Conservation (phyloP, 2,888 invertebrate genomes). For the Biston betularia region DNA sequence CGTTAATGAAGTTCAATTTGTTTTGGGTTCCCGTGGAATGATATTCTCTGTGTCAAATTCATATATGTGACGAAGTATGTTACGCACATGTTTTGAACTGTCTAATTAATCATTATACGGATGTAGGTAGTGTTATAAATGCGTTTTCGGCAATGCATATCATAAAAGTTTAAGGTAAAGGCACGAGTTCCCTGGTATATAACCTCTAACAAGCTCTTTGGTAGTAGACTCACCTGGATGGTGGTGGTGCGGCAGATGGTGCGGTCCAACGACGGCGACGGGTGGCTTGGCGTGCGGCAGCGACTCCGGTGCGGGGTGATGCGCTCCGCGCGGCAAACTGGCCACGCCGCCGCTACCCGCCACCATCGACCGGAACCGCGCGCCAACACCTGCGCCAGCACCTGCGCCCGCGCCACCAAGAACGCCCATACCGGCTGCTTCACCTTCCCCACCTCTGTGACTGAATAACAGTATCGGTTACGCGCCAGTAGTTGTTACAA, state of each 20-base stretch:
- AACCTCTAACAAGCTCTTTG: no score
- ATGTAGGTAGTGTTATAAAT: no score
- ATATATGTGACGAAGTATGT: no score
- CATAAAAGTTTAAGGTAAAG: no score
- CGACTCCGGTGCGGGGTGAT: conserved; percentile 64
- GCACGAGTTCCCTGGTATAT: no score
- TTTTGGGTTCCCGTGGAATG: no score
- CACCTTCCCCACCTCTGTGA: conserved; percentile 53
- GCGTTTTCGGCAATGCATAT: no score
- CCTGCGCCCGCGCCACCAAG: conserved; percentile 46
- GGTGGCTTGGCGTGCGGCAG: conserved; percentile 47
- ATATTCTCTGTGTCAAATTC: no score
- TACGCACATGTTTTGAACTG: no score
- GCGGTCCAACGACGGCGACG: conserved; percentile 52
- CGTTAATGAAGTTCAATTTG: no score
- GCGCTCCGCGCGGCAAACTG: conserved; percentile 81
- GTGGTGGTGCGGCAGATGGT: conserved; percentile 43
- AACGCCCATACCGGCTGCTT: conserved; percentile 50
- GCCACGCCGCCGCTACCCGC: conserved; percentile 76
- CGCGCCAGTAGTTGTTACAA: background rate
- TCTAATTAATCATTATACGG: no score
- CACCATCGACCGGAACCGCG: conserved; percentile 64
- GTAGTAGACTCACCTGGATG: conserved; percentile 33
- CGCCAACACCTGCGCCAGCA: conserved; percentile 56
- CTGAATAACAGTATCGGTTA: conserved; percentile 5